Evolutionary conservation across 37 sponge, comb jelly and placozoan genomes (phyloP).

Genomic region (Oscarella lobularis): DNA sequence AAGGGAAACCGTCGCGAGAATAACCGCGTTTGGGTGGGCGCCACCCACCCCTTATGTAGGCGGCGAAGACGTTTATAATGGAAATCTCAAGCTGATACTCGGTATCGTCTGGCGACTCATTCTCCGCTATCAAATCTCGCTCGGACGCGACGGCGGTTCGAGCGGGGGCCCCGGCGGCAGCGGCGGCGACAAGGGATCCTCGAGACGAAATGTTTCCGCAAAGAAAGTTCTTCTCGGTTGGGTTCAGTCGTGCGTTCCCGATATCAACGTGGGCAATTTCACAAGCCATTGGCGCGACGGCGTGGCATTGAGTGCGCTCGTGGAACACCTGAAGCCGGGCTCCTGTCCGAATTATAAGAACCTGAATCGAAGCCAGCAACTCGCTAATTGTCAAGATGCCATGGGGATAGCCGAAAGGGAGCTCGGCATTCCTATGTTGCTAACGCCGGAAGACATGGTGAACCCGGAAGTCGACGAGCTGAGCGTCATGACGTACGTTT

Average conservation of each 20-base stretch:
- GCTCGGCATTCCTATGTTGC: constrained; percentile 28
- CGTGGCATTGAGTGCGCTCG: constrained; percentile 31
- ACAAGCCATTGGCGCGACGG: constrained; percentile 66
- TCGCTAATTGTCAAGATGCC: constrained; percentile 39
- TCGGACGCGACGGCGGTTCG: background rate
- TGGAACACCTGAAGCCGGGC: constrained; percentile 68
- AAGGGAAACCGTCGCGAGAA: too few species aligned
- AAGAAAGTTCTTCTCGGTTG: constrained; percentile 61
- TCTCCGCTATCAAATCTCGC: constrained; percentile 39
- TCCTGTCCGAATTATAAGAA: constrained; percentile 47
- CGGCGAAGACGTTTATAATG: constrained; percentile 29
- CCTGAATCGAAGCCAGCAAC: constrained; percentile 26
- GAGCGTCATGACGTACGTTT: constrained; percentile 75
- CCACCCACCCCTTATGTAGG: too few species aligned
- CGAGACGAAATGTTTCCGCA: constrained; percentile 29
- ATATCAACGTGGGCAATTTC: constrained; percentile 19
- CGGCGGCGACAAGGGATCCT: too few species aligned
- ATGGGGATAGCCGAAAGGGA: constrained; percentile 62
- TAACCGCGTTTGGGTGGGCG: too few species aligned
- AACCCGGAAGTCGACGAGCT: constrained; percentile 66
- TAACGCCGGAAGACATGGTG: constrained; percentile 21
- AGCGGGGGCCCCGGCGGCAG: background rate
- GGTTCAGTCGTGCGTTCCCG: constrained; percentile 39
- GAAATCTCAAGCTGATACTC: constrained; percentile 50
- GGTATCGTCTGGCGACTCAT: constrained; percentile 68